Percentiles rank a stretch among this genome's conserved stretches.
phyloP scores from a whole-genome alignment of 2,888 invertebrate genomes.

The Trissoscelio sp. region DNA sequence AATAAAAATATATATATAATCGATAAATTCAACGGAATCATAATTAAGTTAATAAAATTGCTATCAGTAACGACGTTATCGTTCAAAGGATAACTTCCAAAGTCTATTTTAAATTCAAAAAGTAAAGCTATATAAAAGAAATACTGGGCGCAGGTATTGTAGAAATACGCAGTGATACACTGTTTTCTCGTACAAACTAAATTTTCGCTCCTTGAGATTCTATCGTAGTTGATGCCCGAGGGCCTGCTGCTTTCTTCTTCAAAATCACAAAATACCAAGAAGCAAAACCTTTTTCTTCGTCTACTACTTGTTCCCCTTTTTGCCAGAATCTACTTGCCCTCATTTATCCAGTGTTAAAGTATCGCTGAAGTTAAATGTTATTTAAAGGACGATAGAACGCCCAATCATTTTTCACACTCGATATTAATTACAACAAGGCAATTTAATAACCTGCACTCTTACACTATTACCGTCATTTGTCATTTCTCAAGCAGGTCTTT shows the following conservation, averaged over 20 bases:
- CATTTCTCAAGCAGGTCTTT: neutral
- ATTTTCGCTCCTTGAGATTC: constrained; percentile 50
- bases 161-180: constrained; percentile 38
- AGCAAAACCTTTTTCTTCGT: constrained; percentile 32
- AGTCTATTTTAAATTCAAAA: constrained; percentile 14
- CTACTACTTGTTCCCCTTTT: constrained; percentile 13
- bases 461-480: constrained; percentile 14
- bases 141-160: constrained; percentile 32
- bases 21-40: no score
- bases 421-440: constrained; percentile 35
- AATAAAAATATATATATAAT: no score
- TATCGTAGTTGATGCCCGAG: constrained; percentile 33
- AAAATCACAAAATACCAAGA: constrained; percentile 50
- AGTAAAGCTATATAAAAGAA: constrained; percentile 21
- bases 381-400: constrained; percentile 25
- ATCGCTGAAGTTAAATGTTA: constrained; percentile 40
- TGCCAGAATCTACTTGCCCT: constrained; percentile 30
- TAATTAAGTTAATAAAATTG: neutral
- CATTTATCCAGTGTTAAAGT: constrained; percentile 31
- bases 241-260: constrained; percentile 33
- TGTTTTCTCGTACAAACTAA: constrained; percentile 50
- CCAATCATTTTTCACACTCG: constrained; percentile 32
- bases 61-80: neutral
- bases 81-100: neutral
- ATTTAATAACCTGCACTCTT: constrained; percentile 14